Conservation (phyloP, 2,113 vertebrate species). For the Lophochroa leadbeateri region DNA sequence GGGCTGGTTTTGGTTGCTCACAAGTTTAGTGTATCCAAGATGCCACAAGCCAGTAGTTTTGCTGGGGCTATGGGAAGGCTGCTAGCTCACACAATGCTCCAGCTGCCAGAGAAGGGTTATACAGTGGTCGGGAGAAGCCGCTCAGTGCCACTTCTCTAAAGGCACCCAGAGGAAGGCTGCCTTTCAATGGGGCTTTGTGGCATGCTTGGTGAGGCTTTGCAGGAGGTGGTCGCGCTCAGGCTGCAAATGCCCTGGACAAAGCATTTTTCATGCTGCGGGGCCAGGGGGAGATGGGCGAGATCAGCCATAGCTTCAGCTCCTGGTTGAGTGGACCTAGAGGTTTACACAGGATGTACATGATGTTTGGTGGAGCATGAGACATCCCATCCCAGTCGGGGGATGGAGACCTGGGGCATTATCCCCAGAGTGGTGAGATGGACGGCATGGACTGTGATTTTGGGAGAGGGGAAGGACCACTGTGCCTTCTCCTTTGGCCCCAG, state of each 20-base stretch:
- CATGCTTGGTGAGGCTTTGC: background rate
- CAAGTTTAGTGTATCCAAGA: background rate
- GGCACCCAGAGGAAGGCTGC: background rate
- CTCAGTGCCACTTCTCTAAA: background rate
- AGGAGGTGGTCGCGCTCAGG: background rate
- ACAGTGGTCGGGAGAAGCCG: background rate
- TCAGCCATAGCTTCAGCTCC: background rate
- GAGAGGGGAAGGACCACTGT: background rate
- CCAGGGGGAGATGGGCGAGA: fast-evolving
- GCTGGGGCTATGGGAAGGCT: background rate
- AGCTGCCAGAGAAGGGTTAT: background rate
- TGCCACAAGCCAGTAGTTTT: fast-evolving
- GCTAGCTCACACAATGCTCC: background rate
- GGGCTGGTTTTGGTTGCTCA: background rate
- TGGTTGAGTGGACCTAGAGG: background rate
- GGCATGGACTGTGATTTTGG: fast-evolving
- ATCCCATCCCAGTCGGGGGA: fast-evolving
- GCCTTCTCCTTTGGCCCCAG: background rate
- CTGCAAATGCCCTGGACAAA: background rate
- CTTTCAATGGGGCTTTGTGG: background rate
- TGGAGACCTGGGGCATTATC: background rate
- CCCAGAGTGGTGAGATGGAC: fast-evolving
- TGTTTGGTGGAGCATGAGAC: background rate
- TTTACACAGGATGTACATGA: fast-evolving
- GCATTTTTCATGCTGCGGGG: fast-evolving